Evolutionary conservation across 2,113 vertebrate genomes (phyloP), one percentile per base, ranked within the genome.

Genomic region (Tachycineta bicolor): DNA sequence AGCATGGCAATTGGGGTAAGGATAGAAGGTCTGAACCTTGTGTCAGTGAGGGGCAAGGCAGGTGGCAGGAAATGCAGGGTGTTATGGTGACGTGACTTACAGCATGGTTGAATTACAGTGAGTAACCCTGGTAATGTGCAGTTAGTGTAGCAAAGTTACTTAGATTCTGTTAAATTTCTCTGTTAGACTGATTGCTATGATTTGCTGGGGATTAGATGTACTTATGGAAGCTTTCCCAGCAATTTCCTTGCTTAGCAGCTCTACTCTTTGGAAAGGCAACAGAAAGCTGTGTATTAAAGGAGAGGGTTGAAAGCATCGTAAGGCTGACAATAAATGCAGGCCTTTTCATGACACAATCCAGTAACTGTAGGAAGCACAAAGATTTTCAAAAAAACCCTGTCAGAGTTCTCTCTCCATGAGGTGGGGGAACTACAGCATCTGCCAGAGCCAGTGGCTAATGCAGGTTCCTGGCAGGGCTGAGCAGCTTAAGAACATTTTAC

Each of bases 21-120:
- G 46, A n/a, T 14, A 49, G 56, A 76, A 69, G 0, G 0, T 34
- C 33, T 64, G 56, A 87, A 69, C 37, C 24, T 76, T 0, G 0
- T 87, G 15, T 82, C 62, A 76, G 31, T 50, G 73, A 79, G 71
- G 24, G 63, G 16, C 29, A 52, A 74, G 53, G 28, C n/a, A 74
- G 59, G 37, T 7, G 2, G 50, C 59, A 83, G 68, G 93, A 91
- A 87, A 87, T 37, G 17, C 41, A 29, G 63, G 20, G 12, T 68
- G 11, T 86, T 88, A 37, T 2, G 11, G 25, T 65, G 75, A 53
- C 5, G 8, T 41, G 74, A 11, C 7, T 84, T 75, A n/a, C 4
- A 76, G 29, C 18, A 23, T 0, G 0, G 20, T 24, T 6, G 8
- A 81, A 53, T 63, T 81, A 50, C 39, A 67, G 50, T 4, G 17